Evolutionary conservation across 1,140 invertebrate genomes (phyloP), one percentile per base, ranked within the genome.

Genomic region (Coenobita brevimanus): DNA sequence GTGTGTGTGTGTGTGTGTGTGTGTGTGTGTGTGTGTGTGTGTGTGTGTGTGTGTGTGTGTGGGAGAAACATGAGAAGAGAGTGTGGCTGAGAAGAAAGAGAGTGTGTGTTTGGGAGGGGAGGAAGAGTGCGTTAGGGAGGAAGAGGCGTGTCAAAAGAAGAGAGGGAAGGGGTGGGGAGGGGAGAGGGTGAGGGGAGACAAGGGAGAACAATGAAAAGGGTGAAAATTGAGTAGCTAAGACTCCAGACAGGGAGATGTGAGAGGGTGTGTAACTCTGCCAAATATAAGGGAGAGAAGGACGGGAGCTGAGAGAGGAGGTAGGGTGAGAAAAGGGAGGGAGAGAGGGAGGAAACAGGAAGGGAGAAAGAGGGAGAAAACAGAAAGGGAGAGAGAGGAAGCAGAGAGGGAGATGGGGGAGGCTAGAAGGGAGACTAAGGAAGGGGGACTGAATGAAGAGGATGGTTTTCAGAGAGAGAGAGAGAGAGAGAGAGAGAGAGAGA

Each of bases 21-120:
- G 54, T 57, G 54, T 57, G 54, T 57, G 54, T 57, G 54, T 57
- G 54, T 57, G 54, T 57, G 54, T 57, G 54, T 57, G 54, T 57
- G 54, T 57, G 54, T 57, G 54, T 57, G 13, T n/a, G n/a, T n/a
- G n/a, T n/a, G n/a, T n/a, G n/a, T n/a, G n/a, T n/a, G n/a, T n/a
- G n/a, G n/a, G n/a, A 57, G 21, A 21, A 21, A 62, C 21, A 27
- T 17, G 17, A 62, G 60, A 27, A 67, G 27, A 30, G 27, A 67
- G 64, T 24, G 64, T 33, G 64, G 27, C 2, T 2, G 6, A 27
- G 64, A 33, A 8, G 2, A 33, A 8, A 4, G 3, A 33, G 2
- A 1, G 15, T 24, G 21, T 24, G 64, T 2, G 36, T 24, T 33
- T 24, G 17, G 27, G 3, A 27, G 17, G 3, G 3, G 3, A 62